Evolutionary conservation across 2,888 invertebrate genomes (phyloP), one percentile per base, ranked within the genome.

Genomic region (Drosophila birchii): DNA sequence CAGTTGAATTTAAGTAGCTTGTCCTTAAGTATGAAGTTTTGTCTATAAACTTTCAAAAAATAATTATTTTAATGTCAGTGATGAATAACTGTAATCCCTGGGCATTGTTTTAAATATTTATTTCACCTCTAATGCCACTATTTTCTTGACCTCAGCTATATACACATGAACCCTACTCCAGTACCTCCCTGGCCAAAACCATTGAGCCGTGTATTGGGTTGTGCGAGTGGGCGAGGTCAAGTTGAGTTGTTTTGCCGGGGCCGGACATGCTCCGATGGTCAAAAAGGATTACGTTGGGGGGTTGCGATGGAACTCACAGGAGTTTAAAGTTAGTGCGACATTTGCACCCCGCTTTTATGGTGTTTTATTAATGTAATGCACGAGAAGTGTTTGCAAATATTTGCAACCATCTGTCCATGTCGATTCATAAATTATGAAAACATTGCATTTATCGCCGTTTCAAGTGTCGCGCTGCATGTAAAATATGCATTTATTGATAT

Each of bases 361-460:
- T 61, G 70, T 76, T 85, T 55, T 74, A 74, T 73, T 56, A 56
- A 57, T 56, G 63, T 62, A 62, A 72, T 73, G 62, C 57, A 53
- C 64, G 59, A 53, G 47, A 57, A 80, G 57, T 70, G 72, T 36
- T 56, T 58, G 67, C 58, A 74, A 68, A 70, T 78, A 78, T 70
- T 66, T 74, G 60, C 51, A 12, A 49, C 44, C 75, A 75, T 56
- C 41, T 57, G 75, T 72, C 66, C 55, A 59, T 60, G 60, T 60
- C 44, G 51, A 56, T 60, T 75, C 64, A 82, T 88, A 82, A 80
- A 78, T 83, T 71, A 86, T 74, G 49, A 23, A 72, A 72, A 56
- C 64, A 53, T 68, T 70, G 74, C 73, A 76, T 78, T 86, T 76
- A 80, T 75, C 71, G 73, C 44, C 45, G 53, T 34, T 78, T 67